Percentiles rank a stretch among this genome's conserved stretches.
Conservation (phyloP, 2,888 invertebrate species). For the Pristionchus fissidentatus region DNA sequence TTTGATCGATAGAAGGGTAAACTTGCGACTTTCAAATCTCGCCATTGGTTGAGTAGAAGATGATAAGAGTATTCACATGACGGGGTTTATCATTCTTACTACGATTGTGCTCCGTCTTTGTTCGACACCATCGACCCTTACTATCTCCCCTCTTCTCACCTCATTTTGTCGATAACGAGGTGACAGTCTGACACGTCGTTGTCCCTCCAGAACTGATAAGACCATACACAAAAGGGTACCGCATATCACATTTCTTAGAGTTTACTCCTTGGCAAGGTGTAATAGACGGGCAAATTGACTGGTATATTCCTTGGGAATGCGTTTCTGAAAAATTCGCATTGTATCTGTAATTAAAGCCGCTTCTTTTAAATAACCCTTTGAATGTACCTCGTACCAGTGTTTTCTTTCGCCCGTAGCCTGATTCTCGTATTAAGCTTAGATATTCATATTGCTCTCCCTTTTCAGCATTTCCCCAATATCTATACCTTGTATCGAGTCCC, state of each 20-base stretch:
- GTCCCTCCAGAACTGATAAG: slow-evolving; percentile 20
- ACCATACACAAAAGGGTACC: slow-evolving; percentile 20
- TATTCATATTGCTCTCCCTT: background rate
- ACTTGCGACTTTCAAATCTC: no score
- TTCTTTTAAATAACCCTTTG: no score
- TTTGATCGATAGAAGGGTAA: no score
- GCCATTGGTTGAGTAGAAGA: background rate
- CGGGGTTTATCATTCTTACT: slow-evolving; percentile 15
- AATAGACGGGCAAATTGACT: background rate
- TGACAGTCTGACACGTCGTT: slow-evolving; percentile 16
- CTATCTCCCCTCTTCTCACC: slow-evolving; percentile 1
- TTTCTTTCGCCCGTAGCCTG: background rate
- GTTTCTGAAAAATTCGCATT: no score
- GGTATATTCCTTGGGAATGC: background rate
- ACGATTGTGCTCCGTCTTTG: background rate
- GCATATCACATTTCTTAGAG: background rate
- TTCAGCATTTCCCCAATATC: background rate
- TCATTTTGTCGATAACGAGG: slow-evolving; percentile 22
- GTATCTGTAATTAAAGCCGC: no score
- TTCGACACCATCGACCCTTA: slow-evolving; percentile 26
- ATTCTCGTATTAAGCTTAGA: no score
- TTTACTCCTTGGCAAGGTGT: background rate
- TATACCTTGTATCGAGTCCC: slow-evolving; percentile 4
- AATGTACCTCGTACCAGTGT: background rate
- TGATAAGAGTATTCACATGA: background rate